Evolutionary conservation across 92 coral and sea anemone species (phyloP), one percentile per base, ranked within the genome.

Genomic region (Ricordea florida): DNA sequence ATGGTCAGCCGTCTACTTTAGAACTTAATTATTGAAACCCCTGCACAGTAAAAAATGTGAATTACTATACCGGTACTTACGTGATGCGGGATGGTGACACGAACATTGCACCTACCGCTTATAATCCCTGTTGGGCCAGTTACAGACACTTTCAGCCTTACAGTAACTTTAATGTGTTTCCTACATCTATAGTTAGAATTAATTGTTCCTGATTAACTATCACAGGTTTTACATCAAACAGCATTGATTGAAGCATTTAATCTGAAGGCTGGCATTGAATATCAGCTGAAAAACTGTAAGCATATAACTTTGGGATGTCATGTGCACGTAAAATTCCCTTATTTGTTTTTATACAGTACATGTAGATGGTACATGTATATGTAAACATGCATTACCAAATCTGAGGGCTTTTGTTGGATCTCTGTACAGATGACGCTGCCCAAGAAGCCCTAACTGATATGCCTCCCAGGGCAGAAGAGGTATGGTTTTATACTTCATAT

Each of bases 391-490:
- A n/a, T n/a, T n/a, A n/a, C n/a, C n/a, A n/a, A n/a, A n/a, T n/a
- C n/a, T n/a, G n/a, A n/a, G n/a, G 18, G 15, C 11, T 16, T 8
- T 66, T 76, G 0, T 18, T 34, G 20, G 2, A 7, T 36, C 40
- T 0, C 40, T 14, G 25, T 68, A 27, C 72, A 94, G 98, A 69
- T 80, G 98, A 94, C 72, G 96, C 98, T 35, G 93, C 98, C 0
- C 98, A 94, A 58, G 98, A 94, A 69, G 98, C 98, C 1, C 64
- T 94, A 57, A 94, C 98, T 24, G 98, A 94, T 62, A 94, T 94
- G 98, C 98, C 98, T 38, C 98, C 98, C 9, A 85, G 98, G 66
- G 67, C 98, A 56, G 98, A 94, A 73, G 90, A 87, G 97, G 98
- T 90, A 45, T 46, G 45, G 5, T 64, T n/a, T n/a, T n/a, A n/a